phyloP scores from a whole-genome alignment of 2,888 invertebrate genomes.

The Patella ulyssiponensis region DNA sequence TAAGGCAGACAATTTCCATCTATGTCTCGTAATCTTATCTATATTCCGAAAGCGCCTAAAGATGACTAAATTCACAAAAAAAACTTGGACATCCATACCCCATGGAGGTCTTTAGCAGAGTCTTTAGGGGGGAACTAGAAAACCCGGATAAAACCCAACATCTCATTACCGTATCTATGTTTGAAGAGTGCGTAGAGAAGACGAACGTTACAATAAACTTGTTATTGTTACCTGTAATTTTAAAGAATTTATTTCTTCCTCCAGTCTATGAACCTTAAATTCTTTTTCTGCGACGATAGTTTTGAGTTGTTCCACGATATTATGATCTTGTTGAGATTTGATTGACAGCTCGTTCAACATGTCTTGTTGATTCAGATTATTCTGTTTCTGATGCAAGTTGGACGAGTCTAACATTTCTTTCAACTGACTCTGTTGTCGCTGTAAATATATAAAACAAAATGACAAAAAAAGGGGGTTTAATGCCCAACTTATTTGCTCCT shows the following conservation, averaged over 20 bases:
- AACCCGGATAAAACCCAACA: too few species aligned
- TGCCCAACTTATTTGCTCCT: too few species aligned
- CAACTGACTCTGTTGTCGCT: slow-evolving; percentile 60
- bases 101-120: neutral
- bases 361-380: slow-evolving; percentile 44
- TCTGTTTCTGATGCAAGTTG: slow-evolving; percentile 46
- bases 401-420: slow-evolving; percentile 56
- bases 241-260: slow-evolving; percentile 63
- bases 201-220: neutral
- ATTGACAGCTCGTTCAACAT: slow-evolving; percentile 53
- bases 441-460: slow-evolving; percentile 9
- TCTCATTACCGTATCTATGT: too few species aligned
- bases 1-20: too few species aligned
- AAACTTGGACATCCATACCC: neutral
- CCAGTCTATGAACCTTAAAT: slow-evolving; percentile 61
- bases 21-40: too few species aligned
- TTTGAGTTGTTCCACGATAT: slow-evolving; percentile 68
- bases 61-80: too few species aligned
- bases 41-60: too few species aligned
- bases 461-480: too few species aligned
- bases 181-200: too few species aligned
- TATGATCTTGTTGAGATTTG: slow-evolving; percentile 65
- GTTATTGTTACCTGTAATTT: slow-evolving; percentile 50
- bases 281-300: slow-evolving; percentile 68
- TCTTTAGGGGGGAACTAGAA: neutral